Percentiles rank a stretch among this genome's conserved stretches.
Evolutionary conservation across 2,888 invertebrate species (phyloP).

Genomic region (Erebia ligea): DNA sequence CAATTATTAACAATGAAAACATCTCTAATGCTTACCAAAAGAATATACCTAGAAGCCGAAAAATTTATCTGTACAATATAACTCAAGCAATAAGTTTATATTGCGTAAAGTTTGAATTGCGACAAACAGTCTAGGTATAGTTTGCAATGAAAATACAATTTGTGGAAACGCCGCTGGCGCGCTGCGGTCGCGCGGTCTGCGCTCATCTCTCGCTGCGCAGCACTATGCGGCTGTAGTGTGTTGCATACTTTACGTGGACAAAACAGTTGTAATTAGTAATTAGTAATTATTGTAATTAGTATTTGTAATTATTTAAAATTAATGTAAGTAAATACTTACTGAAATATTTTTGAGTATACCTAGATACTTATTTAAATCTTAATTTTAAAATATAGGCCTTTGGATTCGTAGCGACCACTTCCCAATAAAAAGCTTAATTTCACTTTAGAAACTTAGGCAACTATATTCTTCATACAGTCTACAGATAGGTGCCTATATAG

Average conservation of each 20-base stretch:
- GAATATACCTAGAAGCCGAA: neutral
- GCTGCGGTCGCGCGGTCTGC: conserved; percentile 45
- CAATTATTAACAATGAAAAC: too few relatives aligned
- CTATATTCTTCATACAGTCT: too few relatives aligned
- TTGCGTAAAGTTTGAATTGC: conserved; percentile 12
- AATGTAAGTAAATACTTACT: too few relatives aligned
- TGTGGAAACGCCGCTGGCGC: conserved; percentile 54
- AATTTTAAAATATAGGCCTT: too few relatives aligned
- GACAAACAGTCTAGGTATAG: conserved; percentile 58
- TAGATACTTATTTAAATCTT: too few relatives aligned
- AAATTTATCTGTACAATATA: neutral
- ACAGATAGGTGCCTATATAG: too few relatives aligned
- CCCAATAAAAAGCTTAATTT: too few relatives aligned
- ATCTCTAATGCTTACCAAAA: neutral
- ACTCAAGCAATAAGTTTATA: conserved; percentile 19
- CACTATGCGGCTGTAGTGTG: neutral
- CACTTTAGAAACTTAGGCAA: too few relatives aligned
- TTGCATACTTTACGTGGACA: conserved; percentile 20
- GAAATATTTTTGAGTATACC: too few relatives aligned
- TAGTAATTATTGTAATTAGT: neutral
- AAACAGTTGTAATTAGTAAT: conserved; percentile 20
- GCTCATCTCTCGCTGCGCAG: conserved; percentile 10
- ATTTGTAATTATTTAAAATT: neutral
- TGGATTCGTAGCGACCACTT: too few relatives aligned
- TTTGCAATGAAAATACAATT: conserved; percentile 67